These are phyloP conservation scores for Rhagonycha lutea DNA, from an alignment of 2,888 invertebrate species.

Conservation along the genomic window DNA sequence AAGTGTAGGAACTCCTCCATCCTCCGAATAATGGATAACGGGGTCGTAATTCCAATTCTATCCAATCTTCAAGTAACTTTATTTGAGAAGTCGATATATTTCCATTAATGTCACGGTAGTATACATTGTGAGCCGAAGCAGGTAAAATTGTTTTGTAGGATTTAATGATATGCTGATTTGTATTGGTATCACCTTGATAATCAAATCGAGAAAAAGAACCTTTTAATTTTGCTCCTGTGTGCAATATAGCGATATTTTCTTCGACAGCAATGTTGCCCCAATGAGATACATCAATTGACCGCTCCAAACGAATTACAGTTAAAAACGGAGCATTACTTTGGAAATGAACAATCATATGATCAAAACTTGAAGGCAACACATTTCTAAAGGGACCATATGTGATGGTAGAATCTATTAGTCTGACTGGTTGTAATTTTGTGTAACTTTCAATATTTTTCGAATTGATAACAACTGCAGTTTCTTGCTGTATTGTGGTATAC, in stretches of 20 bases:
- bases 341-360: constrained; percentile 82
- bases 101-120: constrained; percentile 97
- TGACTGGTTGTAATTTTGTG: constrained; percentile 79
- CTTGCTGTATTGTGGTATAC: constrained; percentile 80
- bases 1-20: constrained; percentile 96
- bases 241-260: constrained; percentile 88
- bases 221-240: constrained; percentile 91
- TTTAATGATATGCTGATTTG: constrained; percentile 86
- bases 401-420: constrained; percentile 78
- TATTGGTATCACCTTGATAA: constrained; percentile 90
- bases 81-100: constrained; percentile 98
- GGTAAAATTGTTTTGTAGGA: constrained; percentile 86
- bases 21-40: constrained; percentile 98
- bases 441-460: constrained; percentile 82
- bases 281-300: constrained; percentile 94
- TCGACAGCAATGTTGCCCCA: constrained; percentile 99
- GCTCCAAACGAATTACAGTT: constrained; percentile 82
- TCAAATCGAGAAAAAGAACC: constrained; percentile 97
- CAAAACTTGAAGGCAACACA: constrained; percentile 61
- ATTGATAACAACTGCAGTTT: constrained; percentile 76
- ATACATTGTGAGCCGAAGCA: constrained; percentile 92
- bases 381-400: constrained; percentile 89
- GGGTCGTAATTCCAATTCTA: constrained; percentile 94
- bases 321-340: constrained; percentile 97
- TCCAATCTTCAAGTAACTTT: constrained; percentile 84